phyloP scores from a whole-genome alignment of 2,113 vertebrate genomes.

The Pelecanoides urinatrix region DNA sequence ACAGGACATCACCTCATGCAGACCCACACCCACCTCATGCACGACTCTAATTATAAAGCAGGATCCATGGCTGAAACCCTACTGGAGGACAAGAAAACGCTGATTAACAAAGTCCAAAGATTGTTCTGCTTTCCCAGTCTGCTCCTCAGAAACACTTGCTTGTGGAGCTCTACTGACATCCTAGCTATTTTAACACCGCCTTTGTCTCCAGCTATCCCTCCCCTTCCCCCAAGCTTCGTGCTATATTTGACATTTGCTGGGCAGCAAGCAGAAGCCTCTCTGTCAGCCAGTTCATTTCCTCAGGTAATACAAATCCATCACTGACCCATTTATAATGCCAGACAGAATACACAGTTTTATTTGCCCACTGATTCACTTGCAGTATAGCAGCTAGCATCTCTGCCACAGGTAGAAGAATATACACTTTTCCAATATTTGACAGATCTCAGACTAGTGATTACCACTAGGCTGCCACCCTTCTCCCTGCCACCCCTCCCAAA shows the following conservation, averaged over 20 bases:
- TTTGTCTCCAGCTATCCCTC: slow-evolving; percentile 2
- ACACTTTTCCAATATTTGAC: not conserved
- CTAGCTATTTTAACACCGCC: not conserved
- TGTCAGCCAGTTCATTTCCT: slow-evolving; percentile 42
- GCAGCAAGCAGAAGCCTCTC: slow-evolving; percentile 25
- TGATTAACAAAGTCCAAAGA: not conserved
- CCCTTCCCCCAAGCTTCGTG: slow-evolving; percentile 11
- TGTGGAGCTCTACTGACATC: not conserved
- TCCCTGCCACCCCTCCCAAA: not conserved
- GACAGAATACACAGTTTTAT: slow-evolving; percentile 4
- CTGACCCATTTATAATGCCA: slow-evolving; percentile 50
- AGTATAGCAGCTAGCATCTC: not conserved
- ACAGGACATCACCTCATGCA: not conserved
- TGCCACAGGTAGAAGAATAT: not conserved
- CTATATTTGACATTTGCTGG: slow-evolving; percentile 47
- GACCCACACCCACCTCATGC: not conserved
- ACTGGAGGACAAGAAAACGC: not conserved
- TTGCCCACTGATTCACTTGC: not conserved
- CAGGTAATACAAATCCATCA: slow-evolving; percentile 55
- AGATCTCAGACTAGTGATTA: not conserved
- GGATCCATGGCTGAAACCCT: not conserved
- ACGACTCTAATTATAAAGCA: not conserved
- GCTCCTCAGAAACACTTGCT: not conserved
- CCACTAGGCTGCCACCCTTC: not conserved
- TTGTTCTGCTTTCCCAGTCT: not conserved